Evolutionary conservation across 2,888 invertebrate species (phyloP).

Genomic region (Abscondita cerata): DNA sequence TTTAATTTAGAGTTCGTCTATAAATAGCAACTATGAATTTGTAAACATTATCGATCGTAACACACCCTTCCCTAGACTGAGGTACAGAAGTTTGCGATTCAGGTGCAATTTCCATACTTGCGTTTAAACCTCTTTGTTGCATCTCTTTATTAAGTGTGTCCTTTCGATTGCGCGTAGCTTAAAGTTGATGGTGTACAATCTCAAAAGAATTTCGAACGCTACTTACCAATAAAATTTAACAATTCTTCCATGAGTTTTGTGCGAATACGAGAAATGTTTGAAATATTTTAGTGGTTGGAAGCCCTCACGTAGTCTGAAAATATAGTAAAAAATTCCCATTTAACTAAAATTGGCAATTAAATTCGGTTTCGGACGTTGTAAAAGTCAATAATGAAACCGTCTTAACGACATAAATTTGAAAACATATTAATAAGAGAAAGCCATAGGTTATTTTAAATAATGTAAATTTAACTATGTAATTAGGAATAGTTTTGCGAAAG

Average conservation of each 20-base stretch:
- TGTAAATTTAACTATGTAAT: too few species aligned
- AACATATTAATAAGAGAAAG: too few species aligned
- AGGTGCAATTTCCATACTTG: conserved; percentile 48
- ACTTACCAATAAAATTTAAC: conserved; percentile 15
- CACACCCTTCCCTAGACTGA: conserved; percentile 42
- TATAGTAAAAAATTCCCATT: background rate
- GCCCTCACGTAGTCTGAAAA: conserved; percentile 14
- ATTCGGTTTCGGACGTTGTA: too few species aligned
- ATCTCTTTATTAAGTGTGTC: conserved; percentile 47
- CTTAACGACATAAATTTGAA: too few species aligned
- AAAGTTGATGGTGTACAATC: too few species aligned
- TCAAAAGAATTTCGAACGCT: background rate
- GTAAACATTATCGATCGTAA: background rate
- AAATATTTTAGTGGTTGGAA: conserved; percentile 15
- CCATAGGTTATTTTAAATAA: too few species aligned
- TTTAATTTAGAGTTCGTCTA: conserved; percentile 78
- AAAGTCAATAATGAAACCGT: too few species aligned
- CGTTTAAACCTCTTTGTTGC: conserved; percentile 49
- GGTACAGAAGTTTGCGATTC: conserved; percentile 39
- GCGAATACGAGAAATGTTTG: background rate
- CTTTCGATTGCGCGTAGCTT: conserved; percentile 28
- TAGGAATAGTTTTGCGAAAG: too few species aligned
- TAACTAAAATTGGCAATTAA: too few species aligned
- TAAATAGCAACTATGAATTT: conserved; percentile 24
- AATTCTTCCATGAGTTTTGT: conserved; percentile 20